These are phyloP conservation scores for Melanotaenia maccullochi DNA, from an alignment of 2,797 vertebrate genomes.

Conservation along the genomic window DNA sequence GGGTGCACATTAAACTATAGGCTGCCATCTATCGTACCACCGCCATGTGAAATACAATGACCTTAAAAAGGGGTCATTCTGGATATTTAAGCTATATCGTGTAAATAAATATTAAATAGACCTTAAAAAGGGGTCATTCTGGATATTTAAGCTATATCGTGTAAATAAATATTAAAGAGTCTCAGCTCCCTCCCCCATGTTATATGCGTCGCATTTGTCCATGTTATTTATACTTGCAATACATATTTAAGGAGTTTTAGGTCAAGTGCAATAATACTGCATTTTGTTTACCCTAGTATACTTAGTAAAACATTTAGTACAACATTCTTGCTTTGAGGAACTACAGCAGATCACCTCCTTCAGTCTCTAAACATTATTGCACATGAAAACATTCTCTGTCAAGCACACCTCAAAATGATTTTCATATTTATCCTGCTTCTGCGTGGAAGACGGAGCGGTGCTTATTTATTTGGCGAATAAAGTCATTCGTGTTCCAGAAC, in stretches of 20 bases:
- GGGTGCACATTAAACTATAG: fast-evolving
- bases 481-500: not conserved
- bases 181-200: not conserved
- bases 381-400: not conserved
- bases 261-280: not conserved
- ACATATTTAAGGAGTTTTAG: not conserved
- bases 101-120: not conserved
- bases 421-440: not conserved
- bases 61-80: not conserved
- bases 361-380: not conserved
- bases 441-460: not conserved
- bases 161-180: not conserved
- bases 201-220: not conserved
- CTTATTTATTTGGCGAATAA: not conserved
- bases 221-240: not conserved
- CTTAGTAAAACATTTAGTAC: not conserved
- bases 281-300: not conserved
- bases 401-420: not conserved
- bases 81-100: not conserved
- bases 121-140: not conserved
- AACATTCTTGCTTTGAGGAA: not conserved
- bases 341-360: not conserved
- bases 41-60: not conserved
- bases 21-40: slow-evolving; percentile 28
- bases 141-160: not conserved